Evolutionary conservation across 2,888 invertebrate species (phyloP).

Genomic region (Coleophora flavipennella): DNA sequence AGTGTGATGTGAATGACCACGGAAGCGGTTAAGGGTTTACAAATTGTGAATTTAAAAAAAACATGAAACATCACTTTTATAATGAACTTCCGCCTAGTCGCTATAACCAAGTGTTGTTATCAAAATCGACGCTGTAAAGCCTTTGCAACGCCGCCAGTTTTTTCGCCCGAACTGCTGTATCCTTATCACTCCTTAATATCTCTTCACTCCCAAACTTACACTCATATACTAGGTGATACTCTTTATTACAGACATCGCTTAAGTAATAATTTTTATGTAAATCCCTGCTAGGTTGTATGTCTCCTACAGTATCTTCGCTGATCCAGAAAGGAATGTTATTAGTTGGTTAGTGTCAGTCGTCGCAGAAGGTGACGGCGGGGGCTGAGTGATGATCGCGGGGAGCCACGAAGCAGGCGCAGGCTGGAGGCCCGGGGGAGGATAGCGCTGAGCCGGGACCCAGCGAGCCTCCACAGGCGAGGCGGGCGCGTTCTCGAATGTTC

Average conservation of each 20-base stretch:
- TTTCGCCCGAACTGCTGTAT: conserved; percentile 31
- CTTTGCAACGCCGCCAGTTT: conserved; percentile 38
- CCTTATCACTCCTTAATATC: conserved; percentile 18
- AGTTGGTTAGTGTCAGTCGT: conserved; percentile 57
- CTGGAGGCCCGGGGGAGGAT: conserved; percentile 57
- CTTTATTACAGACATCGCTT: conserved; percentile 9
- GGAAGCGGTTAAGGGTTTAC: no score
- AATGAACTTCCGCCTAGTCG: no score
- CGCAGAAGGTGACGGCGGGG: conserved; percentile 74
- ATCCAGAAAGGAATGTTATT: conserved; percentile 23
- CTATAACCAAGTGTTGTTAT: conserved; percentile 21
- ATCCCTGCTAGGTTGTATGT: conserved; percentile 1
- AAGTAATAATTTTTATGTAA: conserved; percentile 1
- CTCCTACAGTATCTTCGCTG: conserved; percentile 9
- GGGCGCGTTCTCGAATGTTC: conserved; percentile 52
- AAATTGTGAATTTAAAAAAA: no score
- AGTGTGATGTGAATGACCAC: no score
- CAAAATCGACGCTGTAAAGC: conserved; percentile 36
- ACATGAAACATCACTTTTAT: no score
- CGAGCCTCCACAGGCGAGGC: conserved; percentile 54
- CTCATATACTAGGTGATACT: conserved; percentile 17
- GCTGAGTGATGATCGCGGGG: conserved; percentile 70
- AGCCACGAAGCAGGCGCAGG: conserved; percentile 58
- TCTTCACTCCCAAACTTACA: conserved; percentile 17
- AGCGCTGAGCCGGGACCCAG: conserved; percentile 53